phyloP scores from a whole-genome alignment of 2,113 vertebrate genomes.

The Odobenus rosmarus region DNA sequence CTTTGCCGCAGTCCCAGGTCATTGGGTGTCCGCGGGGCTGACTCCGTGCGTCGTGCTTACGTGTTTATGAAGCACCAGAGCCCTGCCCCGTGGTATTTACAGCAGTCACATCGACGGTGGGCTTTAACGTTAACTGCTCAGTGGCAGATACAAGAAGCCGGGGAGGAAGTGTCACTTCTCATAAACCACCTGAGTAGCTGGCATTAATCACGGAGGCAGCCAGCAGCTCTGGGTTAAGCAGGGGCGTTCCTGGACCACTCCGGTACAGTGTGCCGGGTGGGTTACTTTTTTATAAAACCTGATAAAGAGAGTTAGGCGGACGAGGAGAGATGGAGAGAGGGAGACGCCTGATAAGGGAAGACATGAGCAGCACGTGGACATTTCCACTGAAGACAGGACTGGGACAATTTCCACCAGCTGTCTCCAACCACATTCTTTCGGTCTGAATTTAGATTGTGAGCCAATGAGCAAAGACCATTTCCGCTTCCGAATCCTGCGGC shows the following conservation, averaged over 20 bases:
- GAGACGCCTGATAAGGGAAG: background rate
- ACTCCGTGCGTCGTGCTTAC: constrained; percentile 39
- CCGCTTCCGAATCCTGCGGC: constrained; percentile 51
- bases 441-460: constrained; percentile 63
- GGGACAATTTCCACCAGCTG: constrained; percentile 58
- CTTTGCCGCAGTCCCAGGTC: constrained; percentile 72
- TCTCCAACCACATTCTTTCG: constrained; percentile 59
- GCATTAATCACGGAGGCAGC: background rate
- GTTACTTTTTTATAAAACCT: background rate
- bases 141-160: constrained; percentile 34
- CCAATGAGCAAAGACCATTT: constrained; percentile 67
- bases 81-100: constrained; percentile 31
- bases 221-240: background rate
- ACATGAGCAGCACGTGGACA: background rate
- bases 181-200: constrained; percentile 27
- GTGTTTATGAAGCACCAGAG: constrained; percentile 13
- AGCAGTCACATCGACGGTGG: background rate
- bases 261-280: background rate
- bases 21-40: background rate
- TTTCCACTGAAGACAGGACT: background rate
- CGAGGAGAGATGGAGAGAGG: background rate
- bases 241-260: background rate
- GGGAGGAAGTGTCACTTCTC: constrained; percentile 60
- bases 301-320: background rate
- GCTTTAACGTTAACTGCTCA: constrained; percentile 39